Conservation (phyloP, 2,888 invertebrate species). For the Aphidoletes aphidimyza region DNA sequence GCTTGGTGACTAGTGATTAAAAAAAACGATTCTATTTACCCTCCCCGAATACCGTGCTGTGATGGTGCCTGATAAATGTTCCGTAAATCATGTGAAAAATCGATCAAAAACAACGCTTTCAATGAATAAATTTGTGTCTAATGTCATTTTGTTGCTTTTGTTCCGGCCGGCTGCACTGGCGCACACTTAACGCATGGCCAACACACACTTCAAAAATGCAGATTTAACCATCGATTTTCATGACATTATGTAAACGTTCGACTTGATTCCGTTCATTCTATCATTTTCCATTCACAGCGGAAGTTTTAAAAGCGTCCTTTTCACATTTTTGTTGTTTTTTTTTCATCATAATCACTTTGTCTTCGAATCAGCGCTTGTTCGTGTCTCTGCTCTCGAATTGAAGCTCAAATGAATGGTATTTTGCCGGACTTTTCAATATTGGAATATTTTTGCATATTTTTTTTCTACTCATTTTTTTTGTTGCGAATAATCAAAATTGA, state of each 20-base stretch:
- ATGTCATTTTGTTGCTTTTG: background rate
- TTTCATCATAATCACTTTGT: background rate
- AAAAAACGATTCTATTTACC: background rate
- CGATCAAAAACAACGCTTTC: slow-evolving; percentile 45
- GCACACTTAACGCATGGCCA: too few relatives aligned
- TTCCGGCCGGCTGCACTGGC: background rate
- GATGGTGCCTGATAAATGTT: background rate
- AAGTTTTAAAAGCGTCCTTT: background rate
- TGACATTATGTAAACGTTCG: slow-evolving; percentile 1
- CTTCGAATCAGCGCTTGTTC: too few relatives aligned
- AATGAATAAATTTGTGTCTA: slow-evolving; percentile 55
- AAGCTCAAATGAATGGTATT: background rate
- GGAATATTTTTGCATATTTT: slow-evolving; percentile 46
- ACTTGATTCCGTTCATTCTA: background rate
- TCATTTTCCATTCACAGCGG: background rate
- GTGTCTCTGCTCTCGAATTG: background rate
- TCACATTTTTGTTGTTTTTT: background rate
- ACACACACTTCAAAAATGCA: background rate
- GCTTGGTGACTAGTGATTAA: background rate
- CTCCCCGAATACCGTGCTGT: background rate
- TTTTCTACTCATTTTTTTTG: too few relatives aligned
- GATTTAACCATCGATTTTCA: slow-evolving; percentile 9
- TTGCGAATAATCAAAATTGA: slow-evolving; percentile 28
- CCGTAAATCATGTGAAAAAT: slow-evolving; percentile 55
- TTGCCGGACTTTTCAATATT: slow-evolving; percentile 48